Conservation (phyloP, 2,888 invertebrate genomes). For the Drosophila mimetica region DNA sequence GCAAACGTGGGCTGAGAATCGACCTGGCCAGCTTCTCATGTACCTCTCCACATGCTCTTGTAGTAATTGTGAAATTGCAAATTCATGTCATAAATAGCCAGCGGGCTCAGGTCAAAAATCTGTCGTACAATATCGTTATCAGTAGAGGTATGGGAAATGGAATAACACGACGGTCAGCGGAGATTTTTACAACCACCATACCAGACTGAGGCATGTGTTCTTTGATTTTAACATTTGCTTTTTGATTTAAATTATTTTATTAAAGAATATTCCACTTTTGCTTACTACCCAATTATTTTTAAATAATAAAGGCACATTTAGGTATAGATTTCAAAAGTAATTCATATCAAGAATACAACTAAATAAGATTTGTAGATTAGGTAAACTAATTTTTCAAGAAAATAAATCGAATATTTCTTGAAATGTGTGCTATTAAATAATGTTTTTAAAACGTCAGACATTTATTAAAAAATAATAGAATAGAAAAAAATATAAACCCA, state of each 20-base stretch:
- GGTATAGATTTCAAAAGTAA: no score
- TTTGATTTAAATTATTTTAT: background rate
- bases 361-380: no score
- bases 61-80: constrained; percentile 72
- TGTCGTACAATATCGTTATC: constrained; percentile 22
- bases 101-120: constrained; percentile 49
- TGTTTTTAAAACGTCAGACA: no score
- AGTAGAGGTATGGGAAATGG: constrained; percentile 2
- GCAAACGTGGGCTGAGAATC: constrained; percentile 33
- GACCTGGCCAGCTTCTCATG: constrained; percentile 13
- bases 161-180: constrained; percentile 3
- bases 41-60: constrained; percentile 39
- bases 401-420: no score
- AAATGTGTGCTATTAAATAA: no score
- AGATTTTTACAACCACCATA: constrained; percentile 49
- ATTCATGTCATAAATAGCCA: constrained; percentile 78
- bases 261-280: background rate
- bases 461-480: background rate
- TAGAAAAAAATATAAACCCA: background rate
- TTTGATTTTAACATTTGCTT: background rate
- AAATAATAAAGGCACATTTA: no score
- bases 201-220: background rate
- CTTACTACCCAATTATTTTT: no score
- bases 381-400: no score
- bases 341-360: no score